A percentile compares a stretch with the other conserved stretches of the same genome.
Conservation (phyloP, 2,888 invertebrate genomes). For the Octodonta nipae region DNA sequence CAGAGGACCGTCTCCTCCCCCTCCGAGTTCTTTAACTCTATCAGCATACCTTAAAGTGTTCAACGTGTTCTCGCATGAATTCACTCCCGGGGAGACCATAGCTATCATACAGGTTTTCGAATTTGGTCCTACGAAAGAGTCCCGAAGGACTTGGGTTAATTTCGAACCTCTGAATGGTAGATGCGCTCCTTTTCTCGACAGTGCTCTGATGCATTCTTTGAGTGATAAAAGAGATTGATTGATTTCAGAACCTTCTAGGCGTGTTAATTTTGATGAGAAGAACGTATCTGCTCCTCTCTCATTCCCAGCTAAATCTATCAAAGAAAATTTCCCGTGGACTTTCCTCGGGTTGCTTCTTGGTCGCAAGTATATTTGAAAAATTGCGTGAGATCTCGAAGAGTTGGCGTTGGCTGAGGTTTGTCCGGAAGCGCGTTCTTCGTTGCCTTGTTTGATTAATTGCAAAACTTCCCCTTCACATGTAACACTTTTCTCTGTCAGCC, state of each 20-base stretch:
- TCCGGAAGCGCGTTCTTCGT: slow-evolving; percentile 83
- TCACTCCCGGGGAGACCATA: slow-evolving; percentile 94
- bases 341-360: slow-evolving; percentile 52
- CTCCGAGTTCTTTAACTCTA: slow-evolving; percentile 87
- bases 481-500: slow-evolving; percentile 84
- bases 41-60: slow-evolving; percentile 97
- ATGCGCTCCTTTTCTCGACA: slow-evolving; percentile 90
- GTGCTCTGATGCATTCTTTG: slow-evolving; percentile 92
- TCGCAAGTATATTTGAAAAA: slow-evolving; percentile 90
- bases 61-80: slow-evolving; percentile 91
- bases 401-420: slow-evolving; percentile 95
- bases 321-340: slow-evolving; percentile 92
- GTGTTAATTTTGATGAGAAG: slow-evolving; percentile 83
- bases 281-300: slow-evolving; percentile 97
- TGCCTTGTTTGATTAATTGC: slow-evolving; percentile 78
- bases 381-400: slow-evolving; percentile 96
- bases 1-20: slow-evolving; percentile 41
- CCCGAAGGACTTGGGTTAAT: slow-evolving; percentile 79
- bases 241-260: slow-evolving; percentile 92
- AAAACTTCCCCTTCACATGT: slow-evolving; percentile 84
- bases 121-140: slow-evolving; percentile 96
- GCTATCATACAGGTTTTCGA: slow-evolving; percentile 99
- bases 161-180: slow-evolving; percentile 95
- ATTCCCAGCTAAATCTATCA: slow-evolving; percentile 94
- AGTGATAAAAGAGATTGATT: slow-evolving; percentile 94